Evolutionary conservation across 2,113 vertebrate genomes (phyloP).

Genomic region (Callithrix jacchus): DNA sequence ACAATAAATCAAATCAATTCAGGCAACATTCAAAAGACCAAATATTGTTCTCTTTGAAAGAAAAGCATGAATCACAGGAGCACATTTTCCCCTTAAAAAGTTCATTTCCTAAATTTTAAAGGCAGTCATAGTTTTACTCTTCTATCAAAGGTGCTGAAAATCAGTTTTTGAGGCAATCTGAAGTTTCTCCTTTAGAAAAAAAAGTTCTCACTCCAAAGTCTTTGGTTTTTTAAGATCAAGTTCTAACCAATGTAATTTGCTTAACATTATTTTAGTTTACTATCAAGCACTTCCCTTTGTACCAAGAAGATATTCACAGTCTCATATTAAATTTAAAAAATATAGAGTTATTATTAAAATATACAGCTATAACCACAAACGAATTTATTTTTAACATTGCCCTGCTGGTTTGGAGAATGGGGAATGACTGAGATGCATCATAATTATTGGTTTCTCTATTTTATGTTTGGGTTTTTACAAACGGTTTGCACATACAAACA

Average conservation of each 20-base stretch:
- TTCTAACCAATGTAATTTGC: not conserved
- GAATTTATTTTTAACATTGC: not conserved
- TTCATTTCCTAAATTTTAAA: constrained; percentile 26
- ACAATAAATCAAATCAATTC: constrained; percentile 68
- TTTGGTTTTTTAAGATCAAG: not conserved
- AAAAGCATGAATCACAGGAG: constrained; percentile 20
- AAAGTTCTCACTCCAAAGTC: not conserved
- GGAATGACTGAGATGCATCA: accelerated
- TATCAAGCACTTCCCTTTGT: not conserved
- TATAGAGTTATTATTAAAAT: not conserved
- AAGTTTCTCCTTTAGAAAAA: constrained; percentile 8
- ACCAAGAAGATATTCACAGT: not conserved
- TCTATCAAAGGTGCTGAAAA: not conserved
- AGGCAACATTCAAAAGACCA: constrained; percentile 68
- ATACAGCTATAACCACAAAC: not conserved
- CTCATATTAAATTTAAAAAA: not conserved
- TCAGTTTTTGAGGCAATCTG: not conserved
- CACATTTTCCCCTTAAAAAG: constrained; percentile 22
- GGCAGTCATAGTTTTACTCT: not conserved
- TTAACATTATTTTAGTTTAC: not conserved
- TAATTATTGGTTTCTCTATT: not conserved
- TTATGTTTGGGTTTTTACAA: not conserved
- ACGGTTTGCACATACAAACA: not conserved
- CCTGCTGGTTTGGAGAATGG: not conserved
- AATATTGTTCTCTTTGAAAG: constrained; percentile 48